These are phyloP conservation scores for Paelopatides confundens DNA, from an alignment of 53 echinoderm and acorn worm genomes.

Conservation along the genomic window DNA sequence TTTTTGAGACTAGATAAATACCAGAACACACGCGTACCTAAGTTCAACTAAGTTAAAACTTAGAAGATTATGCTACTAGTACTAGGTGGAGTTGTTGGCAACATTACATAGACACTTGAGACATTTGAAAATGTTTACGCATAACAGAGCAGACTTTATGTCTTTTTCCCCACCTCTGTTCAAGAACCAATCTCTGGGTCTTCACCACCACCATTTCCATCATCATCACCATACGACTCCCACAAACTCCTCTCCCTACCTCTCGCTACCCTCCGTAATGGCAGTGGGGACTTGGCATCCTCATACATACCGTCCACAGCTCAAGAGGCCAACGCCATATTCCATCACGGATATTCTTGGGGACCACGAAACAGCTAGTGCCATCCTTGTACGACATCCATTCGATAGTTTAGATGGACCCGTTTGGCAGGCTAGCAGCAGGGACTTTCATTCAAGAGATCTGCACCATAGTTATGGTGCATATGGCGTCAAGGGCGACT, in stretches of 20 bases:
- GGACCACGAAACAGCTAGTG: constrained; percentile 7
- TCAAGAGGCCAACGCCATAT: constrained; percentile 92
- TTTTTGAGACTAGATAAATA: too few species aligned
- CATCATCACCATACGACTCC: constrained; percentile 48
- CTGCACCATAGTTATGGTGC: constrained; percentile 23
- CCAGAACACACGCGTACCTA: too few species aligned
- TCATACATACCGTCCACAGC: constrained; percentile 89
- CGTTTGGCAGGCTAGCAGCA: constrained; percentile 32
- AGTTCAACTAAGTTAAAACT: too few species aligned
- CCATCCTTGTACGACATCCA: constrained; percentile 20
- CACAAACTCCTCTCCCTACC: constrained; percentile 52
- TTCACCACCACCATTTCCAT: constrained; percentile 43
- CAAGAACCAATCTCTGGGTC: constrained; percentile 23
- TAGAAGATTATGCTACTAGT: too few species aligned
- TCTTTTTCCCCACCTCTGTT: constrained; percentile 36
- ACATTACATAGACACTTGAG: not conserved
- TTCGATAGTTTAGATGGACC: constrained; percentile 12
- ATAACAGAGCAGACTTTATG: constrained; percentile 34
- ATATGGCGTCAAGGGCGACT: not conserved
- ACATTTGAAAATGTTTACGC: constrained; percentile 24
- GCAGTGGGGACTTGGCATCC: constrained; percentile 99
- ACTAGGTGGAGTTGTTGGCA: too few species aligned
- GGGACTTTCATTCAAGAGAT: constrained; percentile 11
- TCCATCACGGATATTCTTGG: constrained; percentile 94
- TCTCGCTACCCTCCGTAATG: constrained; percentile 81